Base-by-base conservation (phyloP, 2,113 vertebrate species). In the Rhynchopsitta pachyrhyncha region DNA sequence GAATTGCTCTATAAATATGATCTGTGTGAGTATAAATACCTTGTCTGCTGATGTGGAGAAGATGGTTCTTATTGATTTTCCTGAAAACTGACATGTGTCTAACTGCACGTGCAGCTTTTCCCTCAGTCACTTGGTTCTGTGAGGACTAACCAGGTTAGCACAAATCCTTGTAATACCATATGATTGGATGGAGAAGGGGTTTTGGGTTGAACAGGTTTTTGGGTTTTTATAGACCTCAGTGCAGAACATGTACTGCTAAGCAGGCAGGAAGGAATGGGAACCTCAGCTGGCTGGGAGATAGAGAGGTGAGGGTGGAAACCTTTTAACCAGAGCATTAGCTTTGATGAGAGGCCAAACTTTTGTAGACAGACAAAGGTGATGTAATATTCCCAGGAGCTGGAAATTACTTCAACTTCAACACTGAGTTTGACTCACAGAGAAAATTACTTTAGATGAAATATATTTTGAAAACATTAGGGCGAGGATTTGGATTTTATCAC, bases 321-420 rank as follows among this genome's bases (percentile, higher is more conserved):
- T 73, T 90, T 88, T 52, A 85, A 71, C 7, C 6, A 55, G 46
- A 59, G 10, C 25, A 35, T 82, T 78, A 53, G 10, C 57, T 95
- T 81, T 91, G 71, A 62, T 92, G 60, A 62, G 73, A 86, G 60
- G 20, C 69, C 73, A 86, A 77, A 57, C 22, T 93, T 80, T 50
- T 81, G 17, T 49, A 76, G 41, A 28, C 63, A 89, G 80, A 47
- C 28, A 77, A 75, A 86, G 15, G 24, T 92, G 88, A 77, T 39
- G n/a, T 74, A 93, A 90, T 88, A 74, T 74, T 80, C 71, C 59
- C 63, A 47, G 75, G 70, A 94, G 52, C 23, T 90, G 67, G 59
- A 80, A 86, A 66, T 90, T 86, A 49, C 57, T 88, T 95, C 68
- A 78, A n/a, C 53, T 88, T 88, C 83, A 96, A 59, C 19, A 80